phyloP scores from a whole-genome alignment of 2,797 vertebrate species.

The Notamacropus eugenii region DNA sequence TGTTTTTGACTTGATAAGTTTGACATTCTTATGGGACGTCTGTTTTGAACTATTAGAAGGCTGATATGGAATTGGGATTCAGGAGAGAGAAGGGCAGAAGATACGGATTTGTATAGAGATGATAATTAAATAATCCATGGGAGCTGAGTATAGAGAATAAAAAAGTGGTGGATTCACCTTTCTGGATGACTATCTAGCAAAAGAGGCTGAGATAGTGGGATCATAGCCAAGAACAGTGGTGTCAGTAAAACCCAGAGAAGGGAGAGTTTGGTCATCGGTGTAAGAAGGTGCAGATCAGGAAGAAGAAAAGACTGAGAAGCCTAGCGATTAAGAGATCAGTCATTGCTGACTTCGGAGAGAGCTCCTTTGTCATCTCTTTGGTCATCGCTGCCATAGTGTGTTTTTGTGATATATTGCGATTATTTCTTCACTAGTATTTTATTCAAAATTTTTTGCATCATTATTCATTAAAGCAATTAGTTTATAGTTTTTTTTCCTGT shows the following conservation, averaged over 20 bases:
- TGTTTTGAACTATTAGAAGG: neutral
- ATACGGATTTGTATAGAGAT: neutral
- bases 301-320: neutral
- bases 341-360: neutral
- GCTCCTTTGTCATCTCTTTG: neutral
- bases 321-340: neutral
- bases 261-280: neutral
- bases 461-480: neutral
- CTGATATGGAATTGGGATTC: neutral
- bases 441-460: neutral
- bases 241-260: neutral
- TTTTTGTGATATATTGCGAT: neutral
- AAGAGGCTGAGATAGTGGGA: neutral
- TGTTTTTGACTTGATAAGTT: neutral
- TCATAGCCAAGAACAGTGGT: neutral
- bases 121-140: conserved; percentile 8
- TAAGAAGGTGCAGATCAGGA: neutral
- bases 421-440: neutral
- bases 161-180: neutral
- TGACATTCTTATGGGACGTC: neutral
- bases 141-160: neutral
- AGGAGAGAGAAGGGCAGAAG: neutral
- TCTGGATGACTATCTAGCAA: neutral
- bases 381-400: neutral
- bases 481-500: neutral